Evolutionary conservation across 1,140 invertebrate genomes (phyloP).

Genomic region (Chironomus striatipennis): DNA sequence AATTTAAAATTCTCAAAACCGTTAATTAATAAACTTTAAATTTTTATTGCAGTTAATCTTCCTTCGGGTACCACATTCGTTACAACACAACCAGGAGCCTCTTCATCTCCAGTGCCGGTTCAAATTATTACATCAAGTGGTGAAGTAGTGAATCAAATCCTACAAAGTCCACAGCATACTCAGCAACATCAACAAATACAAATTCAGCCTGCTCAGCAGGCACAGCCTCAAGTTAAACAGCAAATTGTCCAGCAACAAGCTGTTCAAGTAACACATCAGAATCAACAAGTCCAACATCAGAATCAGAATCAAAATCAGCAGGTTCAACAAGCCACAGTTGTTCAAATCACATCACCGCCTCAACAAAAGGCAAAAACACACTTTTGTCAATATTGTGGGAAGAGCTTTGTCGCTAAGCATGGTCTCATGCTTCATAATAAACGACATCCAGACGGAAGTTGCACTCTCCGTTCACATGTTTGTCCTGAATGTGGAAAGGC

Average conservation of each 20-base stretch:
- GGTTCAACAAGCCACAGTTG: conserved; percentile 28
- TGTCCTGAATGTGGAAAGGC: conserved; percentile 15
- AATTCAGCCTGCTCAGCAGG: conserved; percentile 36
- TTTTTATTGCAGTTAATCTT: neutral
- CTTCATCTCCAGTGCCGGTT: conserved; percentile 35
- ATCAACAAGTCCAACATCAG: conserved; percentile 31
- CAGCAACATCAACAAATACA: conserved; percentile 31
- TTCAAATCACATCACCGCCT: conserved; percentile 29
- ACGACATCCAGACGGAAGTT: conserved; percentile 27
- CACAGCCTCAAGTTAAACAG: conserved; percentile 36
- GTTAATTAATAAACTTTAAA: too few species aligned
- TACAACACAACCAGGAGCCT: conserved; percentile 39
- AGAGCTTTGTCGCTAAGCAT: conserved; percentile 23
- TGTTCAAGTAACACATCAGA: conserved; percentile 30
- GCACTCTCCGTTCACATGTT: conserved; percentile 24
- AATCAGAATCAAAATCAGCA: conserved; percentile 34
- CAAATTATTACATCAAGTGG: conserved; percentile 41
- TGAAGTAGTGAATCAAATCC: conserved; percentile 36
- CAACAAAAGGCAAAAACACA: conserved; percentile 30
- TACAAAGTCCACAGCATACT: conserved; percentile 34
- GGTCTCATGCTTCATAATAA: conserved; percentile 29
- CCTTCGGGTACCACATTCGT: conserved; percentile 28
- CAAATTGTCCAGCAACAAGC: conserved; percentile 36
- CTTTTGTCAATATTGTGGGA: conserved; percentile 27
- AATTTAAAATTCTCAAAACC: too few species aligned